Evolutionary conservation across 2,888 invertebrate genomes (phyloP).

Genomic region (Globia sparganii): DNA sequence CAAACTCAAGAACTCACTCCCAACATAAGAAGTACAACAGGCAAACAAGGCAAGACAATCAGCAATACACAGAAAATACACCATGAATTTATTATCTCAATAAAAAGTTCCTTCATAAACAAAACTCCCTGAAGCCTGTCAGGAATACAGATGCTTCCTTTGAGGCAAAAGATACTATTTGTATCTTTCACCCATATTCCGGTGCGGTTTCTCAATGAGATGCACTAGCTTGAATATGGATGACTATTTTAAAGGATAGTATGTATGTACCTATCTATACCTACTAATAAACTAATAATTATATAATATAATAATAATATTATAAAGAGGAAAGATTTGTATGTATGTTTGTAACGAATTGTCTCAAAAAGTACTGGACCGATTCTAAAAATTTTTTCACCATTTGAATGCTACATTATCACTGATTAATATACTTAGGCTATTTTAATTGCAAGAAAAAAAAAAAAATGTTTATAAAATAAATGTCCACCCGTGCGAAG

Average conservation of each 20-base stretch:
- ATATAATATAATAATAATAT: too few relatives aligned
- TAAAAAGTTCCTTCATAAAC: conserved; percentile 2
- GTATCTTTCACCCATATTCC: neutral
- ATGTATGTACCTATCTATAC: neutral
- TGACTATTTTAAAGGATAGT: conserved; percentile 14
- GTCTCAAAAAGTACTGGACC: too few relatives aligned
- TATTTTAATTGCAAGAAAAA: too few relatives aligned
- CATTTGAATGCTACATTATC: too few relatives aligned
- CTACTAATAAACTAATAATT: too few relatives aligned
- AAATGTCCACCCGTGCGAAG: too few relatives aligned
- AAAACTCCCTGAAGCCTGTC: neutral
- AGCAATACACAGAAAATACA: conserved; percentile 21
- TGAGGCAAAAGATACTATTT: neutral
- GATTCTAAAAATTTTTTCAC: too few relatives aligned
- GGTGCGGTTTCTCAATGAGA: conserved; percentile 8
- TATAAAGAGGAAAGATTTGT: too few relatives aligned
- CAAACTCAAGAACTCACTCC: neutral
- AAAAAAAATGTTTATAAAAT: too few relatives aligned
- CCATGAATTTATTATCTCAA: conserved; percentile 28
- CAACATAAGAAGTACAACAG: conserved; percentile 6
- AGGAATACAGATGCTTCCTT: conserved; percentile 27
- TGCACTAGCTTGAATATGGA: conserved; percentile 18
- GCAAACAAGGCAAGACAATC: neutral
- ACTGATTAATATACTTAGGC: too few relatives aligned
- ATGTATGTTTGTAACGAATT: too few relatives aligned